A percentile compares a stretch with the other conserved stretches of the same genome.
Evolutionary conservation across 2,888 invertebrate genomes (phyloP).

Genomic region (Pemphredon lugubris): DNA sequence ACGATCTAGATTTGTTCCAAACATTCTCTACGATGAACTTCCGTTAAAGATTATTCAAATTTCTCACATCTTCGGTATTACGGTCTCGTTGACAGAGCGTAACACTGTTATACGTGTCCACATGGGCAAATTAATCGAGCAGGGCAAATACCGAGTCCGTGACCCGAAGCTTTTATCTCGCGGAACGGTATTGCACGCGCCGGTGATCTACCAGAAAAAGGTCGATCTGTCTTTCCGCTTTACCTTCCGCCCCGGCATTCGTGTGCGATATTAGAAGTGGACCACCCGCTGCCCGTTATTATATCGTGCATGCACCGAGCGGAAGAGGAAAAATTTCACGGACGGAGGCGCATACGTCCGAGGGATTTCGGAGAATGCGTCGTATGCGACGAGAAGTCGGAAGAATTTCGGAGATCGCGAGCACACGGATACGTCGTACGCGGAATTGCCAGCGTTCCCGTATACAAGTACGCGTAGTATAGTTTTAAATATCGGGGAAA

Average conservation of each 20-base stretch:
- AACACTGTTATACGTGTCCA: constrained; percentile 26
- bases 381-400: not conserved
- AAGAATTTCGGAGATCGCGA: not conserved
- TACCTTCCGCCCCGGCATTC: constrained; percentile 24
- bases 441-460: too few relatives aligned
- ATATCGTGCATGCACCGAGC: constrained; percentile 8
- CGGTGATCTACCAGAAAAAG: constrained; percentile 23
- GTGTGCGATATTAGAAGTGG: constrained; percentile 54
- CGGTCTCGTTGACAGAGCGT: constrained; percentile 31
- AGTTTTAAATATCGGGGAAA: too few relatives aligned
- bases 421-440: not conserved
- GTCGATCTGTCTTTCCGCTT: constrained; percentile 44
- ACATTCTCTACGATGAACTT: not conserved
- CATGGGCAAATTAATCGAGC: constrained; percentile 44
- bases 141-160: constrained; percentile 40
- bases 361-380: constrained; percentile 5
- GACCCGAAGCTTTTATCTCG: constrained; percentile 41
- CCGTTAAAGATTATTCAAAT: not conserved
- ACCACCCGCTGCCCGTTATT: constrained; percentile 43
- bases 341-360: not conserved
- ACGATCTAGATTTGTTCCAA: too few relatives aligned
- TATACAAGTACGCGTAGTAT: too few relatives aligned
- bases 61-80: too few relatives aligned
- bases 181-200: constrained; percentile 29
- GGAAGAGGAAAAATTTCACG: constrained; percentile 23